Evolutionary conservation across 2,797 vertebrate species (phyloP), one percentile per base, ranked within the genome.

Genomic region (Bufotes viridis): DNA sequence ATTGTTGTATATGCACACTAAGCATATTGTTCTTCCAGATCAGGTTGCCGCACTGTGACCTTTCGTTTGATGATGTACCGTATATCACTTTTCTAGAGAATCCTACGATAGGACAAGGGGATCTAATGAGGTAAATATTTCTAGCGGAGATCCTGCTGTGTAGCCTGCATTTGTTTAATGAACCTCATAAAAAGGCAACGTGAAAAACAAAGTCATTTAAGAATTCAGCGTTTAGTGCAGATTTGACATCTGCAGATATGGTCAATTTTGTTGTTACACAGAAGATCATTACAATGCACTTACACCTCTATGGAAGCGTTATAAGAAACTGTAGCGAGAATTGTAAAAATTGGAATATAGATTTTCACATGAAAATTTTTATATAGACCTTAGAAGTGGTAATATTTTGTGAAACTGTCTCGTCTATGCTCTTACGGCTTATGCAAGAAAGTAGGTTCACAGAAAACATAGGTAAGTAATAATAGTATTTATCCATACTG

Each of bases 121-220:
- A 88, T 88, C 76, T 88, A 88, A 88, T 88, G 84, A 88, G 82
- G 76, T 74, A 80, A 88, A 85, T 88, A 84, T 85, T 80, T 80
- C 87, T 80, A 85, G 42, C 63, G 51, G 65, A 79, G 79, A 74
- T 74, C 75, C 60, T 60, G 67, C 65, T 84, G 76, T 58, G 83
- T 63, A 80, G 65, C 17, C 65, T 88, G 53, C 49, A 84, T 70
- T 84, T 88, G 82, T 81, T 88, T 88, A 84, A 84, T 84, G 87
- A 88, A 74, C 82, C 75, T 63, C 61, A 61, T 42, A 65, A 83
- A 87, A 83, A 87, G 81, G 51, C 72, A 87, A 82, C 67, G 42
- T 82, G 51, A 80, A 84, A 72, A 63, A 79, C 72, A 67, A 18
- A 70, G 74, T 20, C 49, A 53, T 80, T 60, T 81, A 81, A 72